A percentile compares a stretch with the other conserved stretches of the same genome.
phyloP scores from a whole-genome alignment of 1,140 invertebrate species.

The Piezodorus guildinii region DNA sequence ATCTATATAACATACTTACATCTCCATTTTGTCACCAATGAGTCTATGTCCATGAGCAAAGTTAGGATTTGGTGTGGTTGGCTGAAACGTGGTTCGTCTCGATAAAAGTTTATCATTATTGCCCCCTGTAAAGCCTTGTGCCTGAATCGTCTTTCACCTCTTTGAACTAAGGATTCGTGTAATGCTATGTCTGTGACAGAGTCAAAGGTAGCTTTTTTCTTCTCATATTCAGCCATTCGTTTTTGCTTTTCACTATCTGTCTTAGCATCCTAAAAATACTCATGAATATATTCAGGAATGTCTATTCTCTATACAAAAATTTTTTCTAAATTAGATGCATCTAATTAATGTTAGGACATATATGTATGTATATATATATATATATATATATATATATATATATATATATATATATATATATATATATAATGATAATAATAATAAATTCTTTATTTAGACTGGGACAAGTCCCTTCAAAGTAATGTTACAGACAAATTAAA shows the following conservation, averaged over 20 bases:
- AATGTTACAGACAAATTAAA: too few relatives aligned
- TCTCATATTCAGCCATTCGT: constrained; percentile 55
- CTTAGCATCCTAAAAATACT: constrained; percentile 39
- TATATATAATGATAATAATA: too few relatives aligned
- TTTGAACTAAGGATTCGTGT: constrained; percentile 64
- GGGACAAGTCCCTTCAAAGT: too few relatives aligned
- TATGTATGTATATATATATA: too few relatives aligned
- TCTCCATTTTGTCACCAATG: constrained; percentile 97
- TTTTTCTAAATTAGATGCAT: too few relatives aligned
- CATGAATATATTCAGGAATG: too few relatives aligned
- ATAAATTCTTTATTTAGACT: too few relatives aligned
- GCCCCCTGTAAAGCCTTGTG: constrained; percentile 88
- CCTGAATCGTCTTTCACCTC: constrained; percentile 80
- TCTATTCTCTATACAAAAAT: too few relatives aligned
- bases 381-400: too few relatives aligned
- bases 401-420: too few relatives aligned
- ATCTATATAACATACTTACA: constrained; percentile 53
- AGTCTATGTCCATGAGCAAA: constrained; percentile 94
- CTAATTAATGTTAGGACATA: too few relatives aligned
- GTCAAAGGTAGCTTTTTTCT: constrained; percentile 70
- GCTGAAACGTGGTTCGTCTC: constrained; percentile 91
- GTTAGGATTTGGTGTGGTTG: constrained; percentile 91
- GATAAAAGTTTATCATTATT: constrained; percentile 84
- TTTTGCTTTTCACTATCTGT: constrained; percentile 44
- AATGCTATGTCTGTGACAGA: constrained; percentile 75